Evolutionary conservation across 2,888 invertebrate genomes (phyloP), one percentile per base, ranked within the genome.

Genomic region (Trissonchulus latispiculum): DNA sequence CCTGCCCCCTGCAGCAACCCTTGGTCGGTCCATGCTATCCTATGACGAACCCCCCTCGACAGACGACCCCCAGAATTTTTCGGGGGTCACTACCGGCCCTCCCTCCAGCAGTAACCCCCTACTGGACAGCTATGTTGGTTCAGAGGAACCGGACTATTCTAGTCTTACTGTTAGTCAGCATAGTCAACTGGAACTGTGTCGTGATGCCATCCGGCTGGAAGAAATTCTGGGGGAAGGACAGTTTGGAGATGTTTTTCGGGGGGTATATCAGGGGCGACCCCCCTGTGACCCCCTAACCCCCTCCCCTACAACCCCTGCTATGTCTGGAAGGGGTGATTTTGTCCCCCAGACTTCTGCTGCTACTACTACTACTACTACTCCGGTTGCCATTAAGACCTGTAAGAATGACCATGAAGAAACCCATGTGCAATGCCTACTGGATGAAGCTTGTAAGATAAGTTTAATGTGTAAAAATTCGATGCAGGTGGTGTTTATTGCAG

Each of bases 171-270:
- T 23, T 23, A 48, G 48, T 48, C 8, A 48, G 48, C 48, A 48
- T 48, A 48, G 8, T 48, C 66, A 31, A 29, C 48, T 48, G 48
- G 95, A 95, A 84, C 86, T 96, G 79, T 89, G 90, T 76, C 88
- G 96, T 78, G 90, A 89, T 80, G 90, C 90, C 83, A 90, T 99
- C 72, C 90, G 91, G 78, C 86, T 97, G 74, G 91, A 91, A 67
- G 93, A 93, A 78, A 93, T 94, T 76, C 91, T 99, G 75, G 99
- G 97, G 0, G 94, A 96, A 83, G 99, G 97, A 3, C 97, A 99
- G 83, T 99, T 99, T 84, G 97, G 97, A 1, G 96, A 97, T 83
- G 97, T 99, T 23, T 94, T 95, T 83, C 92, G 92, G 84, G 97
- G 97, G 80, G 48, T 48, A 8, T 48, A 48, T 23, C 35, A 2